Evolutionary conservation across 1,140 invertebrate species (phyloP).

Genomic region (Aphaenogaster ashmeadi): DNA sequence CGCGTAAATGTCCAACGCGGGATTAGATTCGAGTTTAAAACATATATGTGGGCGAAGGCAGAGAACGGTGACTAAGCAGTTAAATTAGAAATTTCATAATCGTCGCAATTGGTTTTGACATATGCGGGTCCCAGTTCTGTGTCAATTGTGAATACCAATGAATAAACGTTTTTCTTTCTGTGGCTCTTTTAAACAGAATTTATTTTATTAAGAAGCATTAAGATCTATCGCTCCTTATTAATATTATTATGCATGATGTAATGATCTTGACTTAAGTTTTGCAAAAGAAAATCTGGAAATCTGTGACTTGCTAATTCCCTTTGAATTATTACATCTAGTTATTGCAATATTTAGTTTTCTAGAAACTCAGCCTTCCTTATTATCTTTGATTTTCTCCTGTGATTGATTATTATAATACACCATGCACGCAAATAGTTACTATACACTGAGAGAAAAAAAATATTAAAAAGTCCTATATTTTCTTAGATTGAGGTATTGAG

Average conservation of each 20-base stretch:
- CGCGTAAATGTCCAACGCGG: constrained; percentile 8
- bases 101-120: background rate
- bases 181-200: background rate
- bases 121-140: background rate
- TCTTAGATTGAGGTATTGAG: too few species aligned
- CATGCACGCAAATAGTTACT: constrained; percentile 18
- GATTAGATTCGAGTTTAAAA: constrained; percentile 27
- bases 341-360: background rate
- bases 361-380: background rate
- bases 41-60: background rate
- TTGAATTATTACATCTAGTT: background rate
- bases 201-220: background rate
- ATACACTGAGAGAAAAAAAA: too few species aligned
- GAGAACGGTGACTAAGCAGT: background rate
- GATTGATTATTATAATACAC: background rate
- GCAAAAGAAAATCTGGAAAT: background rate
- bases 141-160: background rate
- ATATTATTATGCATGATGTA: background rate
- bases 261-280: background rate
- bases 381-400: background rate
- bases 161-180: background rate
- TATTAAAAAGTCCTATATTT: too few species aligned
- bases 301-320: background rate
- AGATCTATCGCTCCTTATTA: background rate
- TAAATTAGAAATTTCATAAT: constrained; percentile 28